phyloP scores from a whole-genome alignment of 2,888 invertebrate genomes.

The Aphrophora alni region DNA sequence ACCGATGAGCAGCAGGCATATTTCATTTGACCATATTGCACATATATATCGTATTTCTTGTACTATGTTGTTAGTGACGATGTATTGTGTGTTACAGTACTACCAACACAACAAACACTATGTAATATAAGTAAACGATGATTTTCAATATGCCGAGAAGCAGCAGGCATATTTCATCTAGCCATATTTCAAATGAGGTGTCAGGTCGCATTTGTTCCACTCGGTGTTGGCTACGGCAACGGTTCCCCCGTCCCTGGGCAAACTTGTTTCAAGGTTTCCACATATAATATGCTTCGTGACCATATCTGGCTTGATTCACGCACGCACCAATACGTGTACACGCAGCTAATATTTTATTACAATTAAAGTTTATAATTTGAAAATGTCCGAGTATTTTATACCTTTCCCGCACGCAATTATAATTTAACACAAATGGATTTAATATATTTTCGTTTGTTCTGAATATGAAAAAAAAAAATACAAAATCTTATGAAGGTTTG shows the following conservation, averaged over 20 bases:
- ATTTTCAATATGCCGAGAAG: background rate
- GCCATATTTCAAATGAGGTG: conserved; percentile 6
- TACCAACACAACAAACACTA: background rate
- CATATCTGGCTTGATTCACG: background rate
- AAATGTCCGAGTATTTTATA: background rate
- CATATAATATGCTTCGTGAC: conserved; percentile 1
- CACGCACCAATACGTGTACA: background rate
- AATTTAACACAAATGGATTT: too few relatives aligned
- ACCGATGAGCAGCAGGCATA: too few relatives aligned
- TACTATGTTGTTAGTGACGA: too few relatives aligned
- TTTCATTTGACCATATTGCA: too few relatives aligned
- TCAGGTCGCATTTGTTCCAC: background rate
- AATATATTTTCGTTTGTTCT: too few relatives aligned
- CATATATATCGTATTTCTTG: too few relatives aligned
- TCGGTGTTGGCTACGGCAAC: background rate
- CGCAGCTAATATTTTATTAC: background rate
- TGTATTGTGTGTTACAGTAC: too few relatives aligned
- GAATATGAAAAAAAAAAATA: too few relatives aligned
- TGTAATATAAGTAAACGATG: background rate
- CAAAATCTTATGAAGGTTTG: too few relatives aligned
- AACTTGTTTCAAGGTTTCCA: background rate
- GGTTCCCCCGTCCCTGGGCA: background rate
- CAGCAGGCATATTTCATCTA: background rate
- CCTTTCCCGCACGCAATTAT: background rate
- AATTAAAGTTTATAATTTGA: background rate